Percentiles rank a stretch among this genome's conserved stretches.
phyloP scores from a whole-genome alignment of 2,113 vertebrate species.

The Myotis brandtii region DNA sequence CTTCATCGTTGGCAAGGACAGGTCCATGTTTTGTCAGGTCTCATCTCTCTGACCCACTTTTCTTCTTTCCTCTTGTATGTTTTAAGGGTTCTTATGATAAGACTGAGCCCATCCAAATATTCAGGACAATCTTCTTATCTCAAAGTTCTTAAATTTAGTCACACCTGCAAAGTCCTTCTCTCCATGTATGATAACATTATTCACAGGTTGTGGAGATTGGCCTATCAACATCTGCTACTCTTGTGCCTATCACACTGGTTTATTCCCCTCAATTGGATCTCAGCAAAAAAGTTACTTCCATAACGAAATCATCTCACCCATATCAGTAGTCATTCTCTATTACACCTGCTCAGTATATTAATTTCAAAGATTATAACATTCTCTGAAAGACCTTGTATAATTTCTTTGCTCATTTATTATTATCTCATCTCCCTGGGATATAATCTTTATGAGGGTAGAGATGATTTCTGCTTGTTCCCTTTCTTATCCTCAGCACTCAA shows the following conservation, averaged over 20 bases:
- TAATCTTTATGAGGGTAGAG: not conserved
- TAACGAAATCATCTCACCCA: not conserved
- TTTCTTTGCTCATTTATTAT: not conserved
- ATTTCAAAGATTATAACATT: not conserved
- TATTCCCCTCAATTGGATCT: not conserved
- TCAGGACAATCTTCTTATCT: not conserved
- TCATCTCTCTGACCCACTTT: not conserved
- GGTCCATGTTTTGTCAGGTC: not conserved
- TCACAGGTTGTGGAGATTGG: not conserved
- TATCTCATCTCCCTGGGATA: not conserved
- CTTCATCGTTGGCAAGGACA: not conserved
- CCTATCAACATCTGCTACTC: rapidly evolving
- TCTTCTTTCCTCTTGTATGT: not conserved
- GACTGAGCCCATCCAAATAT: not conserved
- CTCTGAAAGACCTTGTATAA: not conserved
- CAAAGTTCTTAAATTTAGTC: not conserved
- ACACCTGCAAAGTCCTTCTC: not conserved
- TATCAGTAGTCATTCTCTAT: not conserved
- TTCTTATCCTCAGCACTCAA: not conserved
- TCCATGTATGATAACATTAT: not conserved
- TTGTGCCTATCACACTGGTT: not conserved
- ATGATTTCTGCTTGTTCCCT: not conserved
- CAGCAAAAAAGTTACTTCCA: not conserved
- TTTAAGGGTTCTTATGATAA: not conserved
- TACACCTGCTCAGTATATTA: not conserved